Conservation (phyloP, 2,888 invertebrate genomes). For the Nephrotoma guestfalica region DNA sequence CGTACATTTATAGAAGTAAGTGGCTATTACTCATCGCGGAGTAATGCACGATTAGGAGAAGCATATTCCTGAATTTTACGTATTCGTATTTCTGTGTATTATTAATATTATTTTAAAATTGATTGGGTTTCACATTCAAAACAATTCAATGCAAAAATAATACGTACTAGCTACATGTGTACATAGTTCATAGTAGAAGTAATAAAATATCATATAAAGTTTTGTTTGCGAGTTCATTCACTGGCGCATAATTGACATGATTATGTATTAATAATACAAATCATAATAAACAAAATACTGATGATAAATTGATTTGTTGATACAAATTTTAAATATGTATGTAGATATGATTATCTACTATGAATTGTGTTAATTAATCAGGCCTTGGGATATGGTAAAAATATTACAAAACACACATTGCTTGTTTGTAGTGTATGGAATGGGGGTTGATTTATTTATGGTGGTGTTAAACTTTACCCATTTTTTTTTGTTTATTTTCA, state of each 20-base stretch:
- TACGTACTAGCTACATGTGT: too few relatives aligned
- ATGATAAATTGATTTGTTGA: not conserved
- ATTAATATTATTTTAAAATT: not conserved
- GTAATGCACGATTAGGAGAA: not conserved
- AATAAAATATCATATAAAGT: not conserved
- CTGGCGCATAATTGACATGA: not conserved
- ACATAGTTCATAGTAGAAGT: not conserved
- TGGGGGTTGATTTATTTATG: not conserved
- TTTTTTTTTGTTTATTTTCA: not conserved
- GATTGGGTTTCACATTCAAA: not conserved
- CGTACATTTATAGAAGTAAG: not conserved
- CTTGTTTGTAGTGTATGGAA: not conserved
- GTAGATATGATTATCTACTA: not conserved
- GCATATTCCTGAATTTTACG: not conserved
- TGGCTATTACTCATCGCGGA: not conserved
- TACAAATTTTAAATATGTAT: not conserved
- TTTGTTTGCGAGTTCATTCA: not conserved
- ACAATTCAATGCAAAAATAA: not conserved
- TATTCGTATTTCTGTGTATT: not conserved
- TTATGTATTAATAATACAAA: not conserved
- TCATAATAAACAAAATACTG: not conserved
- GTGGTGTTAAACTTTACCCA: not conserved
- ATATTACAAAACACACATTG: not conserved
- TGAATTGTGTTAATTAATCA: not conserved
- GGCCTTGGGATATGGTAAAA: not conserved